Evolutionary conservation across 2,113 vertebrate genomes (phyloP), one percentile per base, ranked within the genome.

Genomic region (Perca schrenkii): DNA sequence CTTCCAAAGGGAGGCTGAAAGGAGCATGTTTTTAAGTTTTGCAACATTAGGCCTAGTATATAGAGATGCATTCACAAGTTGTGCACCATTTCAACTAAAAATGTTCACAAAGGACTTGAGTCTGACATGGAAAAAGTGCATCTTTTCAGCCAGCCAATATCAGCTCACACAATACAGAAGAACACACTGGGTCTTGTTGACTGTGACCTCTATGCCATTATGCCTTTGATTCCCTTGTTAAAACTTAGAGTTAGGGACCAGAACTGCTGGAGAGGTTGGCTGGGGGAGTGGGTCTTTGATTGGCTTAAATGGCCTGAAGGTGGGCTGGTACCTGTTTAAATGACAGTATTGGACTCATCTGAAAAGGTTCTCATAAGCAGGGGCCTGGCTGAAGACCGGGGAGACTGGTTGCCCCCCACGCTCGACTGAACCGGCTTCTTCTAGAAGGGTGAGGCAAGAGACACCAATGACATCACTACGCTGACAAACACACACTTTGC

Each of bases 341-440:
- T 93, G 92, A 97, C 91, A 97, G 94, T 93, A 96, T 95, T 97
- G 97, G 97, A 98, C 88, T 98, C 98, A 85, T 98, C 97, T 97
- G 98, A 99, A 97, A 99, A 99, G 22, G 97, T 97, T 98, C 97
- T 96, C 97, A 98, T 97, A 96, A 99, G 97, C 93, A 99, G 97
- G 90, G 97, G 97, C 95, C 95, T 97, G 97, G 96, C 95, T 95
- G 97, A 96, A 94, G 97, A 96, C 95, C 87, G 95, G 95, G 97
- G 49, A 94, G 95, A 96, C 94, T 94, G 89, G 92, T 92, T 92
- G 88, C 89, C 95, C 95, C 95, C 94, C 75, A 74, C 92, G 90
- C 88, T 95, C 92, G 95, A 95, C 94, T 95, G 94, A 97, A 91
- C 93, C 84, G 81, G 94, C 94, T 95, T 96, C 93, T 94, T 97